Conservation (phyloP, 2,888 invertebrate species). For the Calliopum simillimum region DNA sequence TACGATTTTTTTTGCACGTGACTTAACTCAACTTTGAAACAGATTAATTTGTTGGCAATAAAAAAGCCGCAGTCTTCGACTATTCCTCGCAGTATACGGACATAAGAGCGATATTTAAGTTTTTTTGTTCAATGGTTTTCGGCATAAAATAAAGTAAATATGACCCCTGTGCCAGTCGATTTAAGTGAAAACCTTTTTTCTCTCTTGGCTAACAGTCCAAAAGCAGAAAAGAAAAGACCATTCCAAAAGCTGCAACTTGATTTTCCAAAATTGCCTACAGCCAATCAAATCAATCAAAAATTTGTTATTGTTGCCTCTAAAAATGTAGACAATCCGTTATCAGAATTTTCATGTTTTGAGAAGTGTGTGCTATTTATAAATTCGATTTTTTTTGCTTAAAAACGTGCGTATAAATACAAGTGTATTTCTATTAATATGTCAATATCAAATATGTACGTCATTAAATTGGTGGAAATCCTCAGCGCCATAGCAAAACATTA, state of each 20-base stretch:
- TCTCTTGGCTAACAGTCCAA: not conserved
- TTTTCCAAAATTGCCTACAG: constrained; percentile 7
- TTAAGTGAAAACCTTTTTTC: constrained; percentile 6
- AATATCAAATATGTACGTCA: too few species aligned
- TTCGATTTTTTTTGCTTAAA: too few species aligned
- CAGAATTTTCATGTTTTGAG: constrained; percentile 22
- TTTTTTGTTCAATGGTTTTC: not conserved
- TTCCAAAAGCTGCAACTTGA: not conserved
- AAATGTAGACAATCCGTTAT: not conserved
- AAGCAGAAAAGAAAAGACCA: not conserved
- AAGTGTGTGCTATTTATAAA: too few species aligned
- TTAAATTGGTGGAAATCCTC: too few species aligned
- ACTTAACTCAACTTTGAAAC: too few species aligned
- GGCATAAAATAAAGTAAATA: not conserved
- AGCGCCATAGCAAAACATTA: too few species aligned
- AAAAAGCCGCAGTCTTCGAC: constrained; percentile 1
- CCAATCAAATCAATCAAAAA: not conserved
- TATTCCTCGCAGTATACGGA: not conserved
- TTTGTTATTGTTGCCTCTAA: constrained; percentile 6
- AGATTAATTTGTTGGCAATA: too few species aligned
- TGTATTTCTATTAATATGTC: too few species aligned
- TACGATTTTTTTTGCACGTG: too few species aligned
- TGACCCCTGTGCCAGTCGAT: not conserved
- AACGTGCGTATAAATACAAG: too few species aligned
- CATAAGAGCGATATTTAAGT: too few species aligned